Evolutionary conservation across 2,797 vertebrate species (phyloP).

Genomic region (Urophycis tenuis): DNA sequence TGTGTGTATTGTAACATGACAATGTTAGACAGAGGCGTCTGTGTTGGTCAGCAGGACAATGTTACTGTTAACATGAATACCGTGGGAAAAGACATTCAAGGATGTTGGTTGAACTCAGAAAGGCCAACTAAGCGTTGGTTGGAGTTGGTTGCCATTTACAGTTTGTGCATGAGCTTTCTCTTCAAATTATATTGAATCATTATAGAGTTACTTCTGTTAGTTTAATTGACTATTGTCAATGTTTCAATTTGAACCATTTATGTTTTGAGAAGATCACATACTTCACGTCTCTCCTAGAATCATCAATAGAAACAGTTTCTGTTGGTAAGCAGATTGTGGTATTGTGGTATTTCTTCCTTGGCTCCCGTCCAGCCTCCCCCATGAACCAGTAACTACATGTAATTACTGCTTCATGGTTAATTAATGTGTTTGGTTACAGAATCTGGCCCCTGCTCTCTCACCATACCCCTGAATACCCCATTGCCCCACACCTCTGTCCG

Average conservation of each 20-base stretch:
- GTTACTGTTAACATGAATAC: background rate
- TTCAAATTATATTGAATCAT: background rate
- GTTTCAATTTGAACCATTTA: background rate
- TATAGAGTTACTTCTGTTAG: background rate
- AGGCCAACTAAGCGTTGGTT: background rate
- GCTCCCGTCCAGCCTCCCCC: background rate
- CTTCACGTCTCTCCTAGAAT: background rate
- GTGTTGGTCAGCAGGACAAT: conserved; percentile 16
- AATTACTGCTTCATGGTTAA: too few species aligned
- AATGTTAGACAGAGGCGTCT: background rate
- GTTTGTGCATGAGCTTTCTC: background rate
- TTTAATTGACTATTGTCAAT: background rate
- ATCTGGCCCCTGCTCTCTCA: conserved; percentile 25
- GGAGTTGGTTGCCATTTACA: background rate
- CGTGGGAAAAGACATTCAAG: background rate
- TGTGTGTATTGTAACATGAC: conserved; percentile 20
- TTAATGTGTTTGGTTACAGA: conserved; percentile 33
- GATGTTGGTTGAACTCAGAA: background rate
- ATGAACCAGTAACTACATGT: conserved; percentile 45
- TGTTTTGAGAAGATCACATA: background rate
- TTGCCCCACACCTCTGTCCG: background rate
- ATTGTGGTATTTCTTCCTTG: background rate
- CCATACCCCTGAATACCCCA: conserved; percentile 19
- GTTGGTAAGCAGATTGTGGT: background rate
- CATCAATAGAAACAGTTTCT: background rate